Base-by-base conservation (phyloP, 2,888 invertebrate species). In the Harpalus rubripes region DNA sequence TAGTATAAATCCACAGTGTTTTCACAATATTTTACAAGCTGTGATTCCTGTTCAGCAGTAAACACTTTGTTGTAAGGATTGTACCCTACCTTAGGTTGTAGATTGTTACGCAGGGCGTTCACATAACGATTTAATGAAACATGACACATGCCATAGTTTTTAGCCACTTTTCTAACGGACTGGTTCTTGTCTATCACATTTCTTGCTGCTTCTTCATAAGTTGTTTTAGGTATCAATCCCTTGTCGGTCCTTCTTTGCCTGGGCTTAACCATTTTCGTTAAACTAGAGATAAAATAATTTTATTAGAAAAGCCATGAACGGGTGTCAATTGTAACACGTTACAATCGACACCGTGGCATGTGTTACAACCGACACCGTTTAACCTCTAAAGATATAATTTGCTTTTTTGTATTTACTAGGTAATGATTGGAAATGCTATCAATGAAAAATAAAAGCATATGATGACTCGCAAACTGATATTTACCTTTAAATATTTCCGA, bases 21-120 rank as follows among this genome's bases (percentile, higher is more conserved):
- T 79, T 68, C 58, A 15, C 80, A 85, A 56, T 86, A 86, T 63
- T 79, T 15, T 41, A 78, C 86, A 16, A 86, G 44, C 59, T 81
- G 63, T 39, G 16, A n/a, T 44, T 86, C 85, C 63, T 85, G 56
- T 22, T 85, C 56, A 61, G 4, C 16, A 56, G 32, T 52, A 52
- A 81, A 84, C 52, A 84, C n/a, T 39, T 44, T 81, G 39, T 82
- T 84, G n/a, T 76, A 26, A 41, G 84, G 78, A 82, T 18, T 5
- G 7, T 81, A 81, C 7, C 81, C 74, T 18, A 26, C 7, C 0
- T 3, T 7, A 22, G 63, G 63, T 26, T 63, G 18, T n/a, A 22
- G 10, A 7, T 63, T 63, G 7, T 63, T 26, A 12, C 63, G 63
- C 63, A 12, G 7, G 10, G 63, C 7, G 10, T 63, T 63, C n/a